These are phyloP conservation scores for Hypomesus transpacificus DNA, from an alignment of 2,113 vertebrate genomes.

Conservation along the genomic window DNA sequence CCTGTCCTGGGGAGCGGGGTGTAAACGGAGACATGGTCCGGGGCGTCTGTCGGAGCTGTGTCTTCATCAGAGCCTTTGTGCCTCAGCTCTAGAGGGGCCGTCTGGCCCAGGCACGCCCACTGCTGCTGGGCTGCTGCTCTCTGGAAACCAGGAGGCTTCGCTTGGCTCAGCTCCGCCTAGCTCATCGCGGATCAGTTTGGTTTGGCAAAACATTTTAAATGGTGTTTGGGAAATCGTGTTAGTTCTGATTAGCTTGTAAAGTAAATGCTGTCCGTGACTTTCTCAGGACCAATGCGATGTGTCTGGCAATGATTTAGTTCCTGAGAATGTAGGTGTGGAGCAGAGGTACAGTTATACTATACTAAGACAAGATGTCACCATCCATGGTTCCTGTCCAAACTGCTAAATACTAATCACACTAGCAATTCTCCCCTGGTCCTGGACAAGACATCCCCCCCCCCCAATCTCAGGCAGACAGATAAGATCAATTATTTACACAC, in stretches of 20 bases:
- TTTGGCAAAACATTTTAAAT: too few relatives aligned
- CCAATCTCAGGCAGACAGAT: background rate
- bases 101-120: background rate
- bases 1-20: conserved; percentile 38
- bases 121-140: background rate
- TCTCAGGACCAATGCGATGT: too few relatives aligned
- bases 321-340: background rate
- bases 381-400: conserved; percentile 15
- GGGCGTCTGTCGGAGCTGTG: conserved; percentile 48
- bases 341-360: too few relatives aligned
- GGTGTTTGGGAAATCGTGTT: too few relatives aligned
- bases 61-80: conserved; percentile 55
- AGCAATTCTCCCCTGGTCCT: background rate
- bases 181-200: too few relatives aligned
- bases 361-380: conserved; percentile 15
- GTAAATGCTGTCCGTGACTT: too few relatives aligned
- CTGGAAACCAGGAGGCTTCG: background rate
- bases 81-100: conserved; percentile 33
- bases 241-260: too few relatives aligned
- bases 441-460: background rate
- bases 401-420: conserved; percentile 10
- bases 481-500: conserved; percentile 24
- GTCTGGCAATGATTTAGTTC: background rate
- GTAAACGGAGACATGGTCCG: conserved; percentile 52
- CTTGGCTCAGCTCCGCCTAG: background rate